Percentiles rank a stretch among this genome's conserved stretches.
These are phyloP conservation scores for Xestia c-nigrum DNA, from an alignment of 2,888 invertebrate species.

Conservation along the genomic window DNA sequence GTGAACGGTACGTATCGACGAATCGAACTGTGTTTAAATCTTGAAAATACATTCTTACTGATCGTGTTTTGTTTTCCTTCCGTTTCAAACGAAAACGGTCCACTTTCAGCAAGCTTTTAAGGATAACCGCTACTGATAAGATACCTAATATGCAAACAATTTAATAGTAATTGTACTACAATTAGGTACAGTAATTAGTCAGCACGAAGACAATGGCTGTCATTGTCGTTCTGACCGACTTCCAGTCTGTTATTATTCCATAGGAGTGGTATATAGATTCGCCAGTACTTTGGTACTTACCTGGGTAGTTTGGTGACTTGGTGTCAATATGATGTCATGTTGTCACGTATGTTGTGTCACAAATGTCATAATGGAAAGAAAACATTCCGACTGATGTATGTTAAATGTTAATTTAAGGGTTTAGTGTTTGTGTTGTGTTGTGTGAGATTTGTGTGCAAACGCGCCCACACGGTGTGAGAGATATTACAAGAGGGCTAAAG, in stretches of 20 bases:
- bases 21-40: too few species aligned
- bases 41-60: not conserved
- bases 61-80: not conserved
- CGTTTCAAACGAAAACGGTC: not conserved
- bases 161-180: constrained; percentile 52
- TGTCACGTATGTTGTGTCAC: constrained; percentile 80
- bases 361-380: constrained; percentile 44
- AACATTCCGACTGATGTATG: constrained; percentile 36
- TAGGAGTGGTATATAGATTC: constrained; percentile 80
- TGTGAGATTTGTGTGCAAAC: constrained; percentile 34
- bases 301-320: constrained; percentile 62
- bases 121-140: not conserved
- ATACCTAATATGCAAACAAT: constrained; percentile 35
- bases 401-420: constrained; percentile 48
- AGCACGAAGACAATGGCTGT: constrained; percentile 79
- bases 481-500: constrained; percentile 15
- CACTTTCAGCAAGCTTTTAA: constrained; percentile 2
- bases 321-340: constrained; percentile 66
- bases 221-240: constrained; percentile 76
- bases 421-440: constrained; percentile 37
- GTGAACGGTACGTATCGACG: not conserved
- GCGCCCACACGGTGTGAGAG: constrained; percentile 18
- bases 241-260: constrained; percentile 72
- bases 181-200: constrained; percentile 83
- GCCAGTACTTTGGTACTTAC: constrained; percentile 64